A percentile compares a stretch with the other conserved stretches of the same genome.
These are phyloP conservation scores for Magallana nippona DNA, from an alignment of 2,888 invertebrate genomes.

Conservation along the genomic window DNA sequence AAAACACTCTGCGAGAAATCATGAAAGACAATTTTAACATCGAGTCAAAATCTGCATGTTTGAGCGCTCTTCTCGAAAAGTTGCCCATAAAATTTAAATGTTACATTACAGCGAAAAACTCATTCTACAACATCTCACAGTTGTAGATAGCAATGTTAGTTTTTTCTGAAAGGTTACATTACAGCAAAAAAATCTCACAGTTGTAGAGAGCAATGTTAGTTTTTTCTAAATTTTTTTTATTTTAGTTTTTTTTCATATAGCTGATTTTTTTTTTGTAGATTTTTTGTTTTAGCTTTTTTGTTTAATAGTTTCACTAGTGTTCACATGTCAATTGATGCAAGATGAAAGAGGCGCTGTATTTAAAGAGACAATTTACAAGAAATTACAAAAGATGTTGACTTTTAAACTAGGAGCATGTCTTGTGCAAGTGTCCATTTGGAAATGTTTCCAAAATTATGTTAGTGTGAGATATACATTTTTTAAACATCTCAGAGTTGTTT, in stretches of 20 bases:
- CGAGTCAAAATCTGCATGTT: constrained; percentile 1
- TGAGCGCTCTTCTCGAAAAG: constrained; percentile 5
- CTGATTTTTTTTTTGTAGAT: too few species aligned
- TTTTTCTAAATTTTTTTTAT: background rate
- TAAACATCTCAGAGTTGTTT: too few species aligned
- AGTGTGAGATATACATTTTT: too few species aligned
- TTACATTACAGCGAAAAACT: background rate
- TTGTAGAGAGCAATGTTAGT: background rate
- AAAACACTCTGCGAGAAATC: constrained; percentile 3
- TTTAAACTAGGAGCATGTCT: too few species aligned
- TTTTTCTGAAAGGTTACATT: background rate
- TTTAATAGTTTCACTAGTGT: background rate
- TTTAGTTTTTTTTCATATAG: background rate
- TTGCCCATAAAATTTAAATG: background rate
- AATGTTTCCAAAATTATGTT: too few species aligned
- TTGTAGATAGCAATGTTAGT: constrained; percentile 2
- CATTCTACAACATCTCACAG: constrained; percentile 12
- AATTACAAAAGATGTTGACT: too few species aligned
- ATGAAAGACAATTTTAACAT: constrained; percentile 10
- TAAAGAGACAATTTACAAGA: too few species aligned
- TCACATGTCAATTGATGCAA: background rate
- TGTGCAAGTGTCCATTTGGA: too few species aligned
- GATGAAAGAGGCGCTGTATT: too few species aligned
- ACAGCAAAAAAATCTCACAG: too few species aligned
- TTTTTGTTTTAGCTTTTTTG: too few species aligned